Evolutionary conservation across 1,140 invertebrate genomes (phyloP), one percentile per base, ranked within the genome.

Genomic region (Trachelipus rathkii): DNA sequence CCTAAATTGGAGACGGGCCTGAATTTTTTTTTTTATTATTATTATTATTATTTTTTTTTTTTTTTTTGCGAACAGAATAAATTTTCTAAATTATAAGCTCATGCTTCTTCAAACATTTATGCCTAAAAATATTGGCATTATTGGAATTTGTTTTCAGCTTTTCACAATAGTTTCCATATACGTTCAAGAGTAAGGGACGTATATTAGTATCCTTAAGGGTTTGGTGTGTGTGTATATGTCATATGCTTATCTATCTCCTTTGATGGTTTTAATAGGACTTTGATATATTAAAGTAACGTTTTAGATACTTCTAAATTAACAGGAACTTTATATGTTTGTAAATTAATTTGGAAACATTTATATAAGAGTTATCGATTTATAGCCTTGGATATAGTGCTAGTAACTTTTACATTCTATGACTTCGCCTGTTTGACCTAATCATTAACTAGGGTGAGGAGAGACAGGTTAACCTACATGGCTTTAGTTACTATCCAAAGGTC

Each of bases 401-500:
- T 60, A 33, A 33, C 33, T 33, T 33, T 33, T 33, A 33, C 33
- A 33, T 60, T 60, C 50, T 60, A 60, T 60, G 50, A 15, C 19
- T 60, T 60, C 33, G 33, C 6, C 33, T 33, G 2, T 33, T 33
- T 33, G 33, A 33, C 33, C 33, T 33, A 6, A 33, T 33, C 33
- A 33, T 33, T 33, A 33, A 33, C 33, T 33, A 33, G 33, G 33
- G 33, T 33, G 33, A 3, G 33, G 33, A 33, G 33, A 33, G 33
- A 60, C 11, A 60, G 19, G 50, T 60, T 33, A 6, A 24, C 50
- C 24, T 67, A 68, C 44, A 80, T 80, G 79, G 79, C 79, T 21
- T 44, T 80, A 46, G 79, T 80, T 33, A 80, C 79, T n/a, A 74
- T 80, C 15, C 79, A 80, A 66, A 78, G 79, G 72, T 80, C 79